phyloP scores from a whole-genome alignment of 2,888 invertebrate genomes.

The Drosophila pseudotakahashii region DNA sequence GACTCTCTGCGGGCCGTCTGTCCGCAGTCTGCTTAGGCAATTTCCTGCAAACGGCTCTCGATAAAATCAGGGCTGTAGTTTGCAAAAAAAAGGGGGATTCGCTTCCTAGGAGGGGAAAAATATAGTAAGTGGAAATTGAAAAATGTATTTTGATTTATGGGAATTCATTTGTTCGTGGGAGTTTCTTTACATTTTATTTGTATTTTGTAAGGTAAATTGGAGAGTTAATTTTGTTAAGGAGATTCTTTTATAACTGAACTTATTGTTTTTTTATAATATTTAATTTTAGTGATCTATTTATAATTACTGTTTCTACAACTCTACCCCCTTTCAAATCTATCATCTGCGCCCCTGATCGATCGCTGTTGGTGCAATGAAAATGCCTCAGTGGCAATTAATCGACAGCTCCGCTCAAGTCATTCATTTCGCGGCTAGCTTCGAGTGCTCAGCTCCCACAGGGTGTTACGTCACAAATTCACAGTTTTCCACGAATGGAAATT shows the following conservation, averaged over 20 bases:
- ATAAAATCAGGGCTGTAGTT: slow-evolving; percentile 19
- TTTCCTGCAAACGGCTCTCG: slow-evolving; percentile 54
- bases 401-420: slow-evolving; percentile 56
- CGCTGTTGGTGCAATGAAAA: slow-evolving; percentile 71
- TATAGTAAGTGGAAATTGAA: background rate
- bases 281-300: no score
- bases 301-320: no score
- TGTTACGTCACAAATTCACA: slow-evolving; percentile 55
- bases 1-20: slow-evolving; percentile 47
- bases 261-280: no score
- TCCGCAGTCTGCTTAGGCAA: slow-evolving; percentile 46
- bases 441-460: slow-evolving; percentile 39
- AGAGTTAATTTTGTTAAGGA: no score
- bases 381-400: slow-evolving; percentile 76
- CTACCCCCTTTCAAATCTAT: background rate
- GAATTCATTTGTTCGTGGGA: background rate
- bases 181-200: no score
- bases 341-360: slow-evolving; percentile 2
- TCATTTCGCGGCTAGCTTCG: slow-evolving; percentile 32
- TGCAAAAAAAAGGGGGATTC: background rate
- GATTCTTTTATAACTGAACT: no score
- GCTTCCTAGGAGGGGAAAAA: background rate
- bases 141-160: no score
- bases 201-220: no score
- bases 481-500: slow-evolving; percentile 28